Evolutionary conservation across 2,113 vertebrate genomes (phyloP).

Genomic region (Pyrgilauda ruficollis): DNA sequence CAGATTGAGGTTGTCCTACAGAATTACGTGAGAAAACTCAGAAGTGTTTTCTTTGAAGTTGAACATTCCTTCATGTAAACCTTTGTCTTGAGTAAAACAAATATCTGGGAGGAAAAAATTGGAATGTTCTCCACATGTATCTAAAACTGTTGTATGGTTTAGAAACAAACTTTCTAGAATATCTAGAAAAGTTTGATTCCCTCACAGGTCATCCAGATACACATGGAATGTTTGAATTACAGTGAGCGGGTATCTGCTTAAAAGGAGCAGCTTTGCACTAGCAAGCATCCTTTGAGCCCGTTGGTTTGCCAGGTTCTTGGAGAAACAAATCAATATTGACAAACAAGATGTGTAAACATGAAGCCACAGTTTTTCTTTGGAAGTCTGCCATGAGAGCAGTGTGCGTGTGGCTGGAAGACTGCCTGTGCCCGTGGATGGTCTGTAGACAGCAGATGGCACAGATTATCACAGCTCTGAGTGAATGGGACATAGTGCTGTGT

Average conservation of each 20-base stretch:
- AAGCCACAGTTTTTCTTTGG: not conserved
- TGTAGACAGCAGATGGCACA: too few species aligned
- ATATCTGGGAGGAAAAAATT: rapidly evolving
- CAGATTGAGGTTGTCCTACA: not conserved
- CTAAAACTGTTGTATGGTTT: not conserved
- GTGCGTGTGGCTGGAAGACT: not conserved
- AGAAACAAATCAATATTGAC: not conserved
- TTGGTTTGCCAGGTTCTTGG: not conserved
- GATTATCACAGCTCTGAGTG: not conserved
- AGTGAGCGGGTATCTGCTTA: rapidly evolving
- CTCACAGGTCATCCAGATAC: not conserved
- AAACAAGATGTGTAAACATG: not conserved
- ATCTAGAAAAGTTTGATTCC: not conserved
- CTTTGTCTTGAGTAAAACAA: not conserved
- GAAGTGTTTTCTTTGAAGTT: not conserved
- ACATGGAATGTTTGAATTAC: not conserved
- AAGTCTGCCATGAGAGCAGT: not conserved
- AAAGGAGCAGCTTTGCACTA: not conserved
- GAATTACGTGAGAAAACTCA: not conserved
- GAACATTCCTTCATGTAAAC: not conserved
- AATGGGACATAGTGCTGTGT: not conserved
- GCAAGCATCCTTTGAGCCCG: not conserved
- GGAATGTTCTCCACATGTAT: not conserved
- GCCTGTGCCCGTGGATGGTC: not conserved
- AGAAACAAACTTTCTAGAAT: not conserved